Evolutionary conservation across 2,797 vertebrate species (phyloP).

Genomic region (Epinephelus malabaricus): DNA sequence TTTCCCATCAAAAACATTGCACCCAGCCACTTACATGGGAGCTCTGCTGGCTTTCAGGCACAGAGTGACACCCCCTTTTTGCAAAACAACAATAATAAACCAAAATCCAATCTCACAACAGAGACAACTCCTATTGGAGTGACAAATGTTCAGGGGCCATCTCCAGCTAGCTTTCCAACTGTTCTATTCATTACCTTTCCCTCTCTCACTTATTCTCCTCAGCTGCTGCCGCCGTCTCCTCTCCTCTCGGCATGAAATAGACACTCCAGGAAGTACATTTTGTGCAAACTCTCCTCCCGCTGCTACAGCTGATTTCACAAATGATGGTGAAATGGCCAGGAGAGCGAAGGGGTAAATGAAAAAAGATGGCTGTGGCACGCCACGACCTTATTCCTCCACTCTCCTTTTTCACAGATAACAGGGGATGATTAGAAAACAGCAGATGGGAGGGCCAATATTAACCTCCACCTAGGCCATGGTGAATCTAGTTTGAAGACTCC

Average conservation of each 20-base stretch:
- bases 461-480: constrained; percentile 64
- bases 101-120: constrained; percentile 83
- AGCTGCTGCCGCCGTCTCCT: constrained; percentile 64
- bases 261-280: constrained; percentile 88
- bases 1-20: constrained; percentile 49
- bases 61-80: constrained; percentile 54
- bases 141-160: constrained; percentile 79
- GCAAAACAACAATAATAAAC: constrained; percentile 82
- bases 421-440: constrained; percentile 83
- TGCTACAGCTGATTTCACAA: constrained; percentile 88
- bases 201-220: constrained; percentile 74
- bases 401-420: constrained; percentile 83
- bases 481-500: constrained; percentile 70
- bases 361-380: constrained; percentile 80
- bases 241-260: constrained; percentile 76
- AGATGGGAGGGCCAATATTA: constrained; percentile 74
- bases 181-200: constrained; percentile 80
- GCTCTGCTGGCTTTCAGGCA: constrained; percentile 51
- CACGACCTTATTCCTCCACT: constrained; percentile 54
- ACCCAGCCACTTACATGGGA: constrained; percentile 41
- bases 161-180: constrained; percentile 73
- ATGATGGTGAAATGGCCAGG: constrained; percentile 84
- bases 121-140: constrained; percentile 78
- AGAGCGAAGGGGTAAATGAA: constrained; percentile 80
- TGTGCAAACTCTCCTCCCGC: constrained; percentile 81